Percentiles rank a stretch among this genome's conserved stretches.
Evolutionary conservation across 2,888 invertebrate species (phyloP).

Genomic region (Melipona beecheii): DNA sequence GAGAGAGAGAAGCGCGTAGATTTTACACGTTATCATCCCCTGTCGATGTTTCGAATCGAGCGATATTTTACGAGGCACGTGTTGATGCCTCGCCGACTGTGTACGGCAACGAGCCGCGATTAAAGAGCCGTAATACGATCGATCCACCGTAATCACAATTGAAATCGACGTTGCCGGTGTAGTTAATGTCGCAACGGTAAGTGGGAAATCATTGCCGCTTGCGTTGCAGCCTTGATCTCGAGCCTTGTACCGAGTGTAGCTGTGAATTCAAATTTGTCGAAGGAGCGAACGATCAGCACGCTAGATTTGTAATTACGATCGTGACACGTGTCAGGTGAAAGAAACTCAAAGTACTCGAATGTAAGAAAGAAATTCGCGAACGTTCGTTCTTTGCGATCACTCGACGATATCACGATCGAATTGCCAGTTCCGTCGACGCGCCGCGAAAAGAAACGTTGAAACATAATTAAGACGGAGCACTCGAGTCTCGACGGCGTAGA

Average conservation of each 20-base stretch:
- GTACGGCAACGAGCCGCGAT: neutral
- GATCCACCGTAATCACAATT: neutral
- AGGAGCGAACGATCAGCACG: neutral
- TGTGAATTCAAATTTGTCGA: neutral
- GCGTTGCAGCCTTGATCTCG: neutral
- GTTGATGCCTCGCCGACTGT: neutral
- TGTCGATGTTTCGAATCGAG: neutral
- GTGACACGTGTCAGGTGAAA: neutral
- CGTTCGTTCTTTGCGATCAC: neutral
- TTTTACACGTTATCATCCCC: no score
- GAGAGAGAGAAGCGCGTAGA: no score
- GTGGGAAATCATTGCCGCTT: neutral
- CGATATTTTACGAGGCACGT: neutral
- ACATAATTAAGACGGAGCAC: constrained; percentile 8
- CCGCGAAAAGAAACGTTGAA: neutral
- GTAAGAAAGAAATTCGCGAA: no score
- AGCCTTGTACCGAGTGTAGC: neutral
- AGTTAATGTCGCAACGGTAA: neutral
- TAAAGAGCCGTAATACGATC: neutral
- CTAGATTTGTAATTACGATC: no score
- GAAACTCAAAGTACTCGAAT: no score
- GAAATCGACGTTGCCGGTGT: neutral
- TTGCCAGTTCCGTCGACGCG: no score
- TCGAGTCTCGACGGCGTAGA: constrained; percentile 1
- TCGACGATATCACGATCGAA: neutral